Evolutionary conservation across 2,797 vertebrate genomes (phyloP).

Genomic region (Coluber constrictor): DNA sequence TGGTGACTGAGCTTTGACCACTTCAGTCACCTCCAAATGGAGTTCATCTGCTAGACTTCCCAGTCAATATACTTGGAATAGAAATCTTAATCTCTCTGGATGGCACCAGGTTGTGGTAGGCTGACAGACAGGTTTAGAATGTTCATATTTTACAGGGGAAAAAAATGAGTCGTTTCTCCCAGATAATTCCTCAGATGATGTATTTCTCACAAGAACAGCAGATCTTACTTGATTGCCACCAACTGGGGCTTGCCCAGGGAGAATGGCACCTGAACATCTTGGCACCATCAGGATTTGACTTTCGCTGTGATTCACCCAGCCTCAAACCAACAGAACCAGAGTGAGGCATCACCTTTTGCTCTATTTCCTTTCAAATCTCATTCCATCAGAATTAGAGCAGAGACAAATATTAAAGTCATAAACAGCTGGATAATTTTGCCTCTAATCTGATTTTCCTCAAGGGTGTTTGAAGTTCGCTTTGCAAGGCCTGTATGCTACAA

Average conservation of each 20-base stretch:
- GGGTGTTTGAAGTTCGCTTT: conserved; percentile 61
- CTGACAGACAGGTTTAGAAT: not conserved
- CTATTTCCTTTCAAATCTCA: conserved; percentile 57
- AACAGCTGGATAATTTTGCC: conserved; percentile 64
- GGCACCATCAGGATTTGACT: conserved; percentile 41
- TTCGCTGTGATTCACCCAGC: conserved; percentile 25
- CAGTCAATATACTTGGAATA: not conserved
- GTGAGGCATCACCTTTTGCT: conserved; percentile 58
- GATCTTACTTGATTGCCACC: conserved; percentile 29
- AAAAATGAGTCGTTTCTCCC: conserved; percentile 9
- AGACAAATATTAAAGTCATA: conserved; percentile 70
- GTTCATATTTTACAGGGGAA: not conserved
- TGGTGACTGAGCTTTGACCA: not conserved
- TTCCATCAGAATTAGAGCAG: conserved; percentile 63
- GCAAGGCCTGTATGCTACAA: conserved; percentile 35
- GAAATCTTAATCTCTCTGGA: not conserved
- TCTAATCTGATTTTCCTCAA: conserved; percentile 70
- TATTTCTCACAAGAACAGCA: conserved; percentile 27
- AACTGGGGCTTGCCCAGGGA: conserved; percentile 6
- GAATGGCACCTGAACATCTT: conserved; percentile 40
- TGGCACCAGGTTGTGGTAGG: not conserved
- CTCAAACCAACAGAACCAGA: conserved; percentile 45
- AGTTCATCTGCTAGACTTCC: not conserved
- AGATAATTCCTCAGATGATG: conserved; percentile 9
- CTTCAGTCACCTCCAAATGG: not conserved